Conservation (phyloP, 2,888 invertebrate genomes). For the Synergus gifuensis region DNA sequence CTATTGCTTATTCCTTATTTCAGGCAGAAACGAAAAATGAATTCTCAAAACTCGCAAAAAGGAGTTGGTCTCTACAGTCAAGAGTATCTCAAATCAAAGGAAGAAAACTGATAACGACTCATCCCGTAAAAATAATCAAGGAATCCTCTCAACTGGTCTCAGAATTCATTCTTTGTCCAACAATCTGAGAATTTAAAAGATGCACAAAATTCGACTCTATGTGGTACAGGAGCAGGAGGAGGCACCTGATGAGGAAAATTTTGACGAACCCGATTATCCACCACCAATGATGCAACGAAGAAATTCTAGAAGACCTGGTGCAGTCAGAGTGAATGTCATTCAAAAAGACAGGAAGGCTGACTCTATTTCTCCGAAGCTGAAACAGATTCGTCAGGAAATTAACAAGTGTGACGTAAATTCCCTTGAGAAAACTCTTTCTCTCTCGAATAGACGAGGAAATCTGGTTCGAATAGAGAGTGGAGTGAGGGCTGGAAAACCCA, state of each 20-base stretch:
- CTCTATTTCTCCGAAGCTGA: constrained; percentile 53
- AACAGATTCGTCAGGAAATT: constrained; percentile 56
- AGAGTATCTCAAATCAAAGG: not conserved
- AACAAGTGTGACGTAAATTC: constrained; percentile 23
- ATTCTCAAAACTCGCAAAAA: not conserved
- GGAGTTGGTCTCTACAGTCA: not conserved
- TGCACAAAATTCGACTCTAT: constrained; percentile 66
- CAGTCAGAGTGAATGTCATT: constrained; percentile 59
- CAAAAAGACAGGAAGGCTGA: constrained; percentile 57
- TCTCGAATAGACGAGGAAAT: constrained; percentile 16
- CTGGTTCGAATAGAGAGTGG: constrained; percentile 19
- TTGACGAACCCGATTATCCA: constrained; percentile 57
- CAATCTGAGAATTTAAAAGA: constrained; percentile 45
- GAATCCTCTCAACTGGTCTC: not conserved
- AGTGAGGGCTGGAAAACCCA: constrained; percentile 17
- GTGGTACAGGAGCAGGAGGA: constrained; percentile 67
- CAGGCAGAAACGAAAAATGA: constrained; percentile 26
- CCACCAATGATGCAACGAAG: constrained; percentile 60
- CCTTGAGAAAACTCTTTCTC: constrained; percentile 36
- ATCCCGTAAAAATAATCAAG: not conserved
- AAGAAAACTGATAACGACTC: not conserved
- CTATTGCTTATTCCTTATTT: not conserved
- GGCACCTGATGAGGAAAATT: constrained; percentile 54
- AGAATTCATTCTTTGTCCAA: not conserved
- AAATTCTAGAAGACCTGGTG: constrained; percentile 63